Evolutionary conservation across 2,888 invertebrate genomes (phyloP), one percentile per base, ranked within the genome.

Genomic region (Geophilus truncorum): DNA sequence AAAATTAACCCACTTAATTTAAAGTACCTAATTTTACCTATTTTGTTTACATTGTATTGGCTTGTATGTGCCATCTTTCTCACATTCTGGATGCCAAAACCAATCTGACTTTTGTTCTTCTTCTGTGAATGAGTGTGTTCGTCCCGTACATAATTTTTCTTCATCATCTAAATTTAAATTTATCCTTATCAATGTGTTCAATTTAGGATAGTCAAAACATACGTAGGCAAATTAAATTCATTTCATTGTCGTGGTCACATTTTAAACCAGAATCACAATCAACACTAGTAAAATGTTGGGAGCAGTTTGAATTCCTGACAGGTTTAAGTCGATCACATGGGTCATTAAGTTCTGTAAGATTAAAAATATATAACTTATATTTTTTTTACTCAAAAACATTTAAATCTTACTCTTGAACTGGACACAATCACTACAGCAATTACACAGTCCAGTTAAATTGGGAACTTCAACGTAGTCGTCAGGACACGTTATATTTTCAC

Each of bases 21-120:
- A 28, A 2, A 62, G 0, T 21, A 76, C 15, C n/a, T 10, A 51
- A 21, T 28, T 25, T 81, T 57, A n/a, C 70, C 87, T 84, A 84
- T 91, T 91, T 45, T 92, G 92, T 87, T 91, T 92, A 85, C 92
- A 92, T 85, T 92, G 92, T 82, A 90, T 91, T 0, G 92, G 89
- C 57, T 89, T 89, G 87, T 89, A 92, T 18, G 86, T 86, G 12
- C 90, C 91, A 84, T 91, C 90, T 25, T 88, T 86, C 77, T 90
- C 87, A 84, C 92, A 92, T 80, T 84, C 87, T 1, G 90, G 90
- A 75, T 87, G 86, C 83, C 83, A 83, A 62, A 82, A 82, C 28
- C 40, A 32, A n/a, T 62, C 51, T 81, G 12, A 5, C 1, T 15
- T 12, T n/a, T 9, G 34, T n/a, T 40, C 15, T 40, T 5, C 15